Evolutionary conservation across 2,888 invertebrate genomes (phyloP).

Genomic region (Pandemis heparana): DNA sequence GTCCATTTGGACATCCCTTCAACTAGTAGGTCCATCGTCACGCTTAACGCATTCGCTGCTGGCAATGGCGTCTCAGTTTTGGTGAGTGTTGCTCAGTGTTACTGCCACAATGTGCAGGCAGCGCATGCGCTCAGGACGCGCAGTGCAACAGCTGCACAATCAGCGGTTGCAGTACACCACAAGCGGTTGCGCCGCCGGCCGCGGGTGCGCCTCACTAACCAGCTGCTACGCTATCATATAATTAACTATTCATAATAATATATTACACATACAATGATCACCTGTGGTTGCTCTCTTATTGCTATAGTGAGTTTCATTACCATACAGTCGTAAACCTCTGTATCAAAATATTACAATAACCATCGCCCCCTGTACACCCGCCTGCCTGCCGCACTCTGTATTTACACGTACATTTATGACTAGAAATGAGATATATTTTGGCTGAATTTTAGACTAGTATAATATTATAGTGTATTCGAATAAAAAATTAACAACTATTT

Average conservation of each 20-base stretch:
- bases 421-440: conserved; percentile 55
- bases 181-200: conserved; percentile 8
- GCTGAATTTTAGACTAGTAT: conserved; percentile 54
- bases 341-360: conserved; percentile 52
- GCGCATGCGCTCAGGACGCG: no score
- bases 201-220: conserved; percentile 37
- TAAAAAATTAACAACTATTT: conserved; percentile 58
- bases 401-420: conserved; percentile 63
- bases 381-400: conserved; percentile 58
- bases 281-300: conserved; percentile 73
- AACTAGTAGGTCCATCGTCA: neutral
- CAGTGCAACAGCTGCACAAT: no score
- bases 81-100: no score
- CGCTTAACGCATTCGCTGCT: no score
- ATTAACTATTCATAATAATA: conserved; percentile 58
- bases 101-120: no score
- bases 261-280: conserved; percentile 62
- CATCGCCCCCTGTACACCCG: conserved; percentile 60
- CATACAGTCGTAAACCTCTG: conserved; percentile 49
- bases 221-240: conserved; percentile 44
- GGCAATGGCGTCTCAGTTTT: no score
- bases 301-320: conserved; percentile 60
- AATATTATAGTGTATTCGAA: conserved; percentile 51
- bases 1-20: neutral
- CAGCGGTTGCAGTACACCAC: no score